A percentile compares a stretch with the other conserved stretches of the same genome.
Conservation (phyloP, 2,797 vertebrate genomes). For the Distichodus sexfasciatus region DNA sequence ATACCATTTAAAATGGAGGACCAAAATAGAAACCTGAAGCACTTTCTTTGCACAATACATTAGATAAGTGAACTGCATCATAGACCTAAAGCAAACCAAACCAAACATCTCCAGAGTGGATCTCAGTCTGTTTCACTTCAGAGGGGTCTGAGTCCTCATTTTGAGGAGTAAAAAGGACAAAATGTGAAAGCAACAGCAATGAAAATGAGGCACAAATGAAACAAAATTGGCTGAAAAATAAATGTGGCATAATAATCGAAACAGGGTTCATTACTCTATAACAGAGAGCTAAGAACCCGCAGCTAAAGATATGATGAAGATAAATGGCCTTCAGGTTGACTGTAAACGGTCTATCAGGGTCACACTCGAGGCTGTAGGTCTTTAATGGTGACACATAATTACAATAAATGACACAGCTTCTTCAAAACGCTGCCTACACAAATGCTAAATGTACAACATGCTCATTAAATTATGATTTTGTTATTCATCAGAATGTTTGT, state of each 20-base stretch:
- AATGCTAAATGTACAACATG: slow-evolving; percentile 18
- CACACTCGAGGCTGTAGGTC: background rate
- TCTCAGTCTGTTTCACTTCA: too few relatives aligned
- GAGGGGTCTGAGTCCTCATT: too few relatives aligned
- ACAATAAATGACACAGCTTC: slow-evolving; percentile 19
- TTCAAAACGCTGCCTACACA: background rate
- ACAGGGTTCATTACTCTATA: background rate
- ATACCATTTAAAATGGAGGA: too few relatives aligned
- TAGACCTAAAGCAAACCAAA: too few relatives aligned
- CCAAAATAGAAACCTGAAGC: too few relatives aligned
- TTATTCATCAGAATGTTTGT: background rate
- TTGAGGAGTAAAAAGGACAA: background rate
- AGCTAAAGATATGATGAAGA: slow-evolving; percentile 18
- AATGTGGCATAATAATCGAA: slow-evolving; percentile 9
- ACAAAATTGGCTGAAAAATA: background rate
- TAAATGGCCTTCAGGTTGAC: background rate
- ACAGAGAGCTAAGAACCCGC: slow-evolving; percentile 23
- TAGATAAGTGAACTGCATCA: too few relatives aligned
- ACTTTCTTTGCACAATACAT: too few relatives aligned
- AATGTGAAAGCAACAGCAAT: background rate
- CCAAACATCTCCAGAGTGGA: too few relatives aligned
- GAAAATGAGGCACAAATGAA: background rate
- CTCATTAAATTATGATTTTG: slow-evolving; percentile 1
- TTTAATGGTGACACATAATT: slow-evolving; percentile 2
- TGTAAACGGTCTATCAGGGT: slow-evolving; percentile 11